These are phyloP conservation scores for Meloidogyne floridensis DNA, from an alignment of 1,140 invertebrate genomes.

Conservation along the genomic window DNA sequence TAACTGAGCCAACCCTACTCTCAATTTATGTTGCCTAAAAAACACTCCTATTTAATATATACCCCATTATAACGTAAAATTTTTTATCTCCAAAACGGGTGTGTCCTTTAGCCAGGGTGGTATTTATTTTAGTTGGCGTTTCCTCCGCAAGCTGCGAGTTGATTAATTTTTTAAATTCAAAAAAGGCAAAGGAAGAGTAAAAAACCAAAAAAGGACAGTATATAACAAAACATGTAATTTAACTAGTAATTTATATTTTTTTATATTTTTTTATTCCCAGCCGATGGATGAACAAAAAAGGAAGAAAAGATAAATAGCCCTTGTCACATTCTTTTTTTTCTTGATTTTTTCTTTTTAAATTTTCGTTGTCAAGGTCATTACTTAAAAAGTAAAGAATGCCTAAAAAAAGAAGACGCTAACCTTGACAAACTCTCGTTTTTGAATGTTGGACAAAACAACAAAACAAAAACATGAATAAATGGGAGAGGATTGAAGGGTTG, in stretches of 20 bases:
- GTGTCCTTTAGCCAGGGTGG: too few relatives aligned
- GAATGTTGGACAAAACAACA: neutral
- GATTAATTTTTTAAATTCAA: neutral
- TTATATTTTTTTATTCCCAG: neutral
- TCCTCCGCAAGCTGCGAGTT: neutral
- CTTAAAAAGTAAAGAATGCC: neutral
- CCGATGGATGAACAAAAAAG: neutral
- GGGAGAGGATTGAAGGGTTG: neutral
- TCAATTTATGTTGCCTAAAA: too few relatives aligned
- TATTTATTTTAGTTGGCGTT: neutral
- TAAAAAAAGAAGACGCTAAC: constrained; percentile 4
- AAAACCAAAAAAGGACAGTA: neutral
- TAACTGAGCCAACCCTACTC: too few relatives aligned
- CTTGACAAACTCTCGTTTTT: constrained; percentile 2
- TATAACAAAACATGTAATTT: neutral
- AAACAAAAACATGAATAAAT: neutral
- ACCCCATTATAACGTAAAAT: too few relatives aligned
- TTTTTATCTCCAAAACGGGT: too few relatives aligned
- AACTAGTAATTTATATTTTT: neutral
- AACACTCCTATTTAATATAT: too few relatives aligned
- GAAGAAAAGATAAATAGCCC: neutral
- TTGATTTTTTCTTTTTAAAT: neutral
- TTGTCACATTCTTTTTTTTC: constrained; percentile 2
- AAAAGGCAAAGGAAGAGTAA: neutral
- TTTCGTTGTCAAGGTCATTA: constrained; percentile 2